Conservation (phyloP, 1,140 invertebrate species). For the Pseudomyrmex cubaensis region DNA sequence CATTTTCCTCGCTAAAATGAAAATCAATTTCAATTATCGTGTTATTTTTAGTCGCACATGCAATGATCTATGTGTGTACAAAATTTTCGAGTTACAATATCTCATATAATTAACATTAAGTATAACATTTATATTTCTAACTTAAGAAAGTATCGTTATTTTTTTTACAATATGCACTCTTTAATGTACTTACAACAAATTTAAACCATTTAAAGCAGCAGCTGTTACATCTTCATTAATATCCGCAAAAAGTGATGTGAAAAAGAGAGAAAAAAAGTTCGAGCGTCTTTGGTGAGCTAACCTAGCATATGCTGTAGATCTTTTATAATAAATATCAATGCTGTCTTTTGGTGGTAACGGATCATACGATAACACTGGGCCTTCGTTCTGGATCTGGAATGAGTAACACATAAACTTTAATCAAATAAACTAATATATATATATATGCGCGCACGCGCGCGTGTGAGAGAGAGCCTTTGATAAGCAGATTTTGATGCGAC, state of each 20-base stretch:
- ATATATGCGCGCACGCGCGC: neutral
- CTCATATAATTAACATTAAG: neutral
- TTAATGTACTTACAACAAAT: conserved; percentile 69
- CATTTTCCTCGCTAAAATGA: conserved; percentile 70
- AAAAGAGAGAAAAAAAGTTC: conserved; percentile 76
- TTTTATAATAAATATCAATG: conserved; percentile 88
- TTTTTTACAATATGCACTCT: conserved; percentile 24
- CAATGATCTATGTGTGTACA: neutral
- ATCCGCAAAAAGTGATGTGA: conserved; percentile 77
- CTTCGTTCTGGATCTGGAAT: conserved; percentile 85
- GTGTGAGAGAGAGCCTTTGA: too few species aligned
- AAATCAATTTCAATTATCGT: conserved; percentile 21
- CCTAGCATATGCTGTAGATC: conserved; percentile 56
- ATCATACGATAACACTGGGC: conserved; percentile 92
- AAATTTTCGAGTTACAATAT: neutral
- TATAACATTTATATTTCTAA: conserved; percentile 18
- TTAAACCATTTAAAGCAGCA: conserved; percentile 61
- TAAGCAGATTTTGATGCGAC: neutral
- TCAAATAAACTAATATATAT: neutral
- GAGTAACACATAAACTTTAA: conserved; percentile 34
- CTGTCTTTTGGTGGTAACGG: conserved; percentile 92
- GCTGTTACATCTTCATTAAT: conserved; percentile 62
- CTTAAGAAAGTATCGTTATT: neutral
- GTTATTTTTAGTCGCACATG: neutral
- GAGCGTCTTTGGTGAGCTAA: conserved; percentile 56